Evolutionary conservation across 2,888 invertebrate genomes (phyloP), one percentile per base, ranked within the genome.

Genomic region (Lacanobia wlatinum): DNA sequence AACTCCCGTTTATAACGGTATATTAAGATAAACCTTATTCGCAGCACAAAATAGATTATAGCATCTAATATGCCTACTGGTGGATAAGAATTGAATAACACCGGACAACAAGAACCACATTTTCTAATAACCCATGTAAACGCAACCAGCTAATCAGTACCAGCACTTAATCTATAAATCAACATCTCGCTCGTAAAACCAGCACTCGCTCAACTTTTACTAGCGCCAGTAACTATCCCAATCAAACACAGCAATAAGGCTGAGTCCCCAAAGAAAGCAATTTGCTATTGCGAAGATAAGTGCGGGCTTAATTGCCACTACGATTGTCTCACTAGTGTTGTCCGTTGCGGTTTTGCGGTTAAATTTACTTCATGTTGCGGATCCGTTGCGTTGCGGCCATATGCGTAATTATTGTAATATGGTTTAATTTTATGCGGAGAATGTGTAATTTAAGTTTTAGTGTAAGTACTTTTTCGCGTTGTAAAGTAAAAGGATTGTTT

Each of bases 241-340:
- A 78, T 86, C 74, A 80, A 92, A 92, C 85, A 77, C 34, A 80
- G 84, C 90, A 90, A 83, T 78, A 90, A 92, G 89, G 87, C 87
- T 86, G 75, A 85, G 87, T 80, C 74, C 76, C 84, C 87, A 87
- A 93, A 92, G 93, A 93, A 92, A 92, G 92, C 91, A 91, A 94
- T 93, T 92, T 90, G 82, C 87, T 84, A 83, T 84, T 87, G 86
- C 87, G 81, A 84, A 87, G 87, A 89, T 92, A 91, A 92, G 89
- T 91, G 72, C 87, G 73, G 73, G 88, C 89, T 89, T 94, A 93
- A 94, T 94, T 94, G 88, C 87, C 76, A 76, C 74, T 87, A 88
- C 89, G 88, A 92, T 91, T 91, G 91, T 90, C 89, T 86, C 87
- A 87, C 87, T 89, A 90, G 87, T 87, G 83, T 86, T 67, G 70